Percentiles rank a stretch among this genome's conserved stretches.
Conservation (phyloP, 2,888 invertebrate species). For the Onchidella celtica region DNA sequence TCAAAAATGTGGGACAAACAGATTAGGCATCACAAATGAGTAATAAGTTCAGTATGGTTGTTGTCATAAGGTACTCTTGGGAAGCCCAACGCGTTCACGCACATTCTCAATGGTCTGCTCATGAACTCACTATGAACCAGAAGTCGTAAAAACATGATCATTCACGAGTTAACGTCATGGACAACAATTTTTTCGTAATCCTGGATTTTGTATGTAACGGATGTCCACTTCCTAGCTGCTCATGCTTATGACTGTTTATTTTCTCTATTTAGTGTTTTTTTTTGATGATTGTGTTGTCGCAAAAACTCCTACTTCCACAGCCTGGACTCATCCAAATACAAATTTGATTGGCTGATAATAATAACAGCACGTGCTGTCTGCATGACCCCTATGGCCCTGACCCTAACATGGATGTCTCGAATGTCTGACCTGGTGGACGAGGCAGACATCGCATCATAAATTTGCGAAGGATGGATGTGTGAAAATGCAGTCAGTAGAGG, state of each 20-base stretch:
- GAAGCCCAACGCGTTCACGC: slow-evolving; percentile 26
- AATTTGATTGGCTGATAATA: slow-evolving; percentile 25
- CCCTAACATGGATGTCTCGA: slow-evolving; percentile 10
- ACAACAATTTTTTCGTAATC: too few relatives aligned
- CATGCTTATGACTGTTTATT: too few relatives aligned
- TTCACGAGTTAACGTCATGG: too few relatives aligned
- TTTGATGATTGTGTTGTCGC: slow-evolving; percentile 17
- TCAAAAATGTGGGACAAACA: too few relatives aligned
- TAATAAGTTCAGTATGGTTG: too few relatives aligned
- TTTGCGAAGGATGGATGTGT: too few relatives aligned
- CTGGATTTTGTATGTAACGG: too few relatives aligned
- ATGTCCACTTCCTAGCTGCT: too few relatives aligned
- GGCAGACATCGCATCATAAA: neutral
- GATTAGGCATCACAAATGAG: too few relatives aligned
- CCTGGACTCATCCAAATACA: neutral
- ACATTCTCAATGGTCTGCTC: neutral
- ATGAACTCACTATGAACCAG: neutral
- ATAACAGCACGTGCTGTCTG: slow-evolving; percentile 34
- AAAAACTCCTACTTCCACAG: slow-evolving; percentile 21
- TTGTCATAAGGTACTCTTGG: too few relatives aligned
- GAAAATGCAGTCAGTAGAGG: too few relatives aligned
- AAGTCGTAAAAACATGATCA: slow-evolving; percentile 38
- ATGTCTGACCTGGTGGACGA: slow-evolving; percentile 14
- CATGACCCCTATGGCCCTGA: slow-evolving; percentile 43
- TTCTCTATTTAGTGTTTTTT: too few relatives aligned